Evolutionary conservation across 2,797 vertebrate species (phyloP), one percentile per base, ranked within the genome.

Genomic region (Simalia tracyae): DNA sequence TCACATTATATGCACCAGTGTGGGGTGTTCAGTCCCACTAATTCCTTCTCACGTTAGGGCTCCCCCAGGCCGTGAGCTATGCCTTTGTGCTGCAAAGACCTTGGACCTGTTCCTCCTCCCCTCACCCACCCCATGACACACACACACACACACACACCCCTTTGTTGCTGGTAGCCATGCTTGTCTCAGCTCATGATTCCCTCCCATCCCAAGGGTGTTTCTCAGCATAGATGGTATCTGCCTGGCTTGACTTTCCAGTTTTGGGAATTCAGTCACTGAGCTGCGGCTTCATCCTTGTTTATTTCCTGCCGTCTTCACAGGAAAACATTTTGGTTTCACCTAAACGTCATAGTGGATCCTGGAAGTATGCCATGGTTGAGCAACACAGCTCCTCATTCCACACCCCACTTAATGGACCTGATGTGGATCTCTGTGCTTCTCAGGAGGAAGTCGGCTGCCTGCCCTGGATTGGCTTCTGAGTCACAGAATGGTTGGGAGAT

Each of bases 241-340:
- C 84, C 84, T 22, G n/a, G 57, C 84, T 42, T 24, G 92, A 81
- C 89, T 92, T 92, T 92, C 92, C 89, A 19, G 92, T 92, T 92
- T 90, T 66, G 42, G 76, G 8, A 84, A n/a, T 50, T 50, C 81
- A 26, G 24, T 60, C 0, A 76, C 60, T 22, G 76, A 86, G 56
- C 84, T 26, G 88, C 59, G 15, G 2, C 61, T 72, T 24, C 28
- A 12, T 42, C 87, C 87, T 63, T 87, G 90, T 63, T 91, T 87
- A 36, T 26, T 91, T 93, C 88, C 92, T 59, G 86, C 54, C 22
- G 5, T 42, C 63, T 56, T 56, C 17, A 17, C 81, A 60, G 36
- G 91, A 57, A 89, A 89, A 24, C 31, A 22, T 66, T 17, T 24
- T 60, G 17, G 59, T 42, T 60, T 28, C 19, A 86, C 56, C 64